Evolutionary conservation across 2,797 vertebrate genomes (phyloP), one percentile per base, ranked within the genome.

Genomic region (Limosa lapponica): DNA sequence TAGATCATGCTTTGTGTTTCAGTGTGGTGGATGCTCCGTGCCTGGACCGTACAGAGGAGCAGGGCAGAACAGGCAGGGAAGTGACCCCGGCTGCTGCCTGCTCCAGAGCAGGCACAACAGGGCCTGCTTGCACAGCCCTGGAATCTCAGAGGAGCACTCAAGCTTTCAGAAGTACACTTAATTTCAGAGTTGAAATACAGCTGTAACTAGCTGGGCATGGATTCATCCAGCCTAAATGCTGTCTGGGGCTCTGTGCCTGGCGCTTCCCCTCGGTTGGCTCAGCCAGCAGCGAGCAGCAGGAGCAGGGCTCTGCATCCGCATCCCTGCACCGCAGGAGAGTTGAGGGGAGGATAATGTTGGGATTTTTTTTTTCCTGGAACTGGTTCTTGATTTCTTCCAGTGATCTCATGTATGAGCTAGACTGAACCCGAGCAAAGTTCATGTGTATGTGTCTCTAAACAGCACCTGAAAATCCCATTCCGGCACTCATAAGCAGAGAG

Each of bases 91-190:
- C 75, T 81, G n/a, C 89, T 0, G 11, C n/a, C 54, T 24, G 54
- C 78, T 89, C 54, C 54, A n/a, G n/a, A 82, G 79, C 74, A 59
- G 58, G 75, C 79, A 55, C 72, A 36, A 8, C 70, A 87, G 77
- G 70, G 69, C 81, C 84, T 84, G 51, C n/a, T 73, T 43, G 39
- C 70, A 46, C 59, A 84, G 81, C 93, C 27, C 0, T 46, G 66
- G 5, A 32, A 57, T 84, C 86, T 87, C 93, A 89, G 49, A 95
- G 93, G 81, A 92, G 90, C 57, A n/a, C 74, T 94, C 71, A 58
- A 58, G 75, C 83, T 89, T 93, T 93, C 93, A 90, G 83, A 95
- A 96, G 81, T 79, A 90, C 88, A 73, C 90, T 96, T 96, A 90
- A 93, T 96, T 95, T 94, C 41, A 5, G 82, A 94, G 90, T 61